Conservation (phyloP, 2,113 vertebrate genomes). For the Seriola aureovittata region DNA sequence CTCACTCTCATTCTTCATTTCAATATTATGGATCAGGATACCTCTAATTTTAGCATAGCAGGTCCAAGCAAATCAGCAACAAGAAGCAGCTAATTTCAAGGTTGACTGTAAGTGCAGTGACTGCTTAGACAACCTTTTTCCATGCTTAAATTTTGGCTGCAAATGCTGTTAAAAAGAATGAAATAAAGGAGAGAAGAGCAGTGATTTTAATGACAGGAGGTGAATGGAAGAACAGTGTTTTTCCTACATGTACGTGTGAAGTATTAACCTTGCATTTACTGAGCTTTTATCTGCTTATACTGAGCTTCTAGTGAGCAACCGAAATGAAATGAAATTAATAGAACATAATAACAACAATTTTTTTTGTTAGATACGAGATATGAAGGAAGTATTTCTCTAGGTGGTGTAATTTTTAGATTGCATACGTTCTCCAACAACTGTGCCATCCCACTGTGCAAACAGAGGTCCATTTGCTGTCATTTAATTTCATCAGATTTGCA, state of each 20-base stretch:
- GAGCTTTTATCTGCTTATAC: background rate
- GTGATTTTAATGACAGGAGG: conserved; percentile 10
- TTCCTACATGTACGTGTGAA: background rate
- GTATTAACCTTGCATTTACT: background rate
- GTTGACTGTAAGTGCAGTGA: conserved; percentile 42
- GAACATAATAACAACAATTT: background rate
- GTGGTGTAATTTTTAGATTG: background rate
- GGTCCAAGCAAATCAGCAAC: conserved; percentile 5
- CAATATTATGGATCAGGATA: conserved; percentile 24
- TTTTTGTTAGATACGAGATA: background rate
- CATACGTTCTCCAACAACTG: background rate
- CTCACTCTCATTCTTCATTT: conserved; percentile 18
- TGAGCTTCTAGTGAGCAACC: background rate
- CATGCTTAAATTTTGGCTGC: conserved; percentile 10
- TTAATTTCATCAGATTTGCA: conserved; percentile 2
- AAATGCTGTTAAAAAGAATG: conserved; percentile 12
- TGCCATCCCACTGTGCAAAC: background rate
- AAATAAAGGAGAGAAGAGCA: conserved; percentile 4
- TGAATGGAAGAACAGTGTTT: background rate
- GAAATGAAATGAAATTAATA: background rate
- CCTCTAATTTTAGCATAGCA: conserved; percentile 7
- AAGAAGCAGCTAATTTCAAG: conserved; percentile 52
- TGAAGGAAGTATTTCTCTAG: background rate
- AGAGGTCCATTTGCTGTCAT: background rate
- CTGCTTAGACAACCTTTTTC: conserved; percentile 31